Conservation (phyloP, 2,113 vertebrate species). For the Arizona elegans region DNA sequence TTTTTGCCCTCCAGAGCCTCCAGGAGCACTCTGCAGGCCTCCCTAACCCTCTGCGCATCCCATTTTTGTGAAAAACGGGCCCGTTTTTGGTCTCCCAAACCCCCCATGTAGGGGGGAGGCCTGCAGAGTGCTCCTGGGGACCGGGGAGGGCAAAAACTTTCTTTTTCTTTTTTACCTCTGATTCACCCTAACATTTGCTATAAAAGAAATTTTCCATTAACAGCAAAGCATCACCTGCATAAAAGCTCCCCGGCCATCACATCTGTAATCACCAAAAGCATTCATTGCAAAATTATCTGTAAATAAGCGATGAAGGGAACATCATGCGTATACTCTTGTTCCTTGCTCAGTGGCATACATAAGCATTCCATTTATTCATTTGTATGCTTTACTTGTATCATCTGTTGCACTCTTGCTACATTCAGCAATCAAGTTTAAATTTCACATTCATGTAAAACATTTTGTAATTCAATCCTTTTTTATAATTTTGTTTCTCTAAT, state of each 20-base stretch:
- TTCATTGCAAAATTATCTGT: background rate
- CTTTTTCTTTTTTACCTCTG: no score
- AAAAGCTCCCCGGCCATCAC: background rate
- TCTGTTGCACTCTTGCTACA: background rate
- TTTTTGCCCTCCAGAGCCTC: no score
- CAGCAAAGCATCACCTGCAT: background rate
- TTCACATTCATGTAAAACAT: background rate
- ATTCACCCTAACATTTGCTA: background rate
- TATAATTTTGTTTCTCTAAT: background rate
- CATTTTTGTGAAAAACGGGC: no score
- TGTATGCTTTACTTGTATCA: background rate
- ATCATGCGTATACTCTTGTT: background rate
- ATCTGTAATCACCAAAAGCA: background rate
- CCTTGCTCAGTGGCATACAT: background rate
- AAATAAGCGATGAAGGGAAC: background rate
- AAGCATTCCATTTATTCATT: background rate
- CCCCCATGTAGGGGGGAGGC: no score
- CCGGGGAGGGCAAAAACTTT: no score
- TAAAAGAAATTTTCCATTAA: background rate
- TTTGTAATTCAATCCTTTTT: background rate
- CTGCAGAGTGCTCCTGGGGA: no score
- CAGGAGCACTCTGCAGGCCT: no score
- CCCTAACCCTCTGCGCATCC: no score
- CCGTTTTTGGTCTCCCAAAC: no score
- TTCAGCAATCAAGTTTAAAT: background rate